A percentile compares a stretch with the other conserved stretches of the same genome.
phyloP scores from a whole-genome alignment of 1,140 invertebrate species.

The Condylostylus longicornis region DNA sequence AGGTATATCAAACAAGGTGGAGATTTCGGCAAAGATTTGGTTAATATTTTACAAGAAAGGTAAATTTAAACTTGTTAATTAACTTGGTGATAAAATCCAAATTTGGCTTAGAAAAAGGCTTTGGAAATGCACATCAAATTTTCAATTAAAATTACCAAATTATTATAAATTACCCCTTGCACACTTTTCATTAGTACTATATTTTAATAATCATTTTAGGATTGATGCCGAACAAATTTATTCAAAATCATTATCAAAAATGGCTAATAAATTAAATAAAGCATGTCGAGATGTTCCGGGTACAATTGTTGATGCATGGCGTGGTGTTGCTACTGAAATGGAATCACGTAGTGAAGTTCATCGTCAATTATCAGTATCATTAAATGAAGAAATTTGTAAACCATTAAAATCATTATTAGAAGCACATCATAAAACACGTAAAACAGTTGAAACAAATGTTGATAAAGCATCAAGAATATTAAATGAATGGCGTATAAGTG shows the following conservation, averaged over 20 bases:
- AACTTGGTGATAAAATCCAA: neutral
- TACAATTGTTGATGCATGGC: constrained; percentile 76
- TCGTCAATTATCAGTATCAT: constrained; percentile 56
- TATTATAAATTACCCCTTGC: neutral
- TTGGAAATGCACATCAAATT: no score
- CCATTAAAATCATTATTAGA: constrained; percentile 60
- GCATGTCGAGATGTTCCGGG: constrained; percentile 63
- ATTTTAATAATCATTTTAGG: constrained; percentile 39
- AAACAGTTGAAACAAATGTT: constrained; percentile 65
- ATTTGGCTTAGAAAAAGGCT: neutral
- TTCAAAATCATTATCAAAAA: constrained; percentile 74
- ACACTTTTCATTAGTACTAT: neutral
- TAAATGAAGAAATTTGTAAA: constrained; percentile 78
- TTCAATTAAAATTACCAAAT: neutral
- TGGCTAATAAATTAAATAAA: constrained; percentile 71
- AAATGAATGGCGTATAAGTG: constrained; percentile 67
- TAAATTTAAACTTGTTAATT: constrained; percentile 28
- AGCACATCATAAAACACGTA: constrained; percentile 61
- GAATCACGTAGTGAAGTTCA: constrained; percentile 78
- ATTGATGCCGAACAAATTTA: constrained; percentile 80
- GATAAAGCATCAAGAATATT: constrained; percentile 72
- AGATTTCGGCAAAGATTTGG: constrained; percentile 85
- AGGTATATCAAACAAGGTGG: constrained; percentile 84
- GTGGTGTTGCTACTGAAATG: constrained; percentile 75
- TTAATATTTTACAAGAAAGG: constrained; percentile 80